These are phyloP conservation scores for Helarctos malayanus DNA, from an alignment of 2,797 vertebrate genomes.

Conservation along the genomic window DNA sequence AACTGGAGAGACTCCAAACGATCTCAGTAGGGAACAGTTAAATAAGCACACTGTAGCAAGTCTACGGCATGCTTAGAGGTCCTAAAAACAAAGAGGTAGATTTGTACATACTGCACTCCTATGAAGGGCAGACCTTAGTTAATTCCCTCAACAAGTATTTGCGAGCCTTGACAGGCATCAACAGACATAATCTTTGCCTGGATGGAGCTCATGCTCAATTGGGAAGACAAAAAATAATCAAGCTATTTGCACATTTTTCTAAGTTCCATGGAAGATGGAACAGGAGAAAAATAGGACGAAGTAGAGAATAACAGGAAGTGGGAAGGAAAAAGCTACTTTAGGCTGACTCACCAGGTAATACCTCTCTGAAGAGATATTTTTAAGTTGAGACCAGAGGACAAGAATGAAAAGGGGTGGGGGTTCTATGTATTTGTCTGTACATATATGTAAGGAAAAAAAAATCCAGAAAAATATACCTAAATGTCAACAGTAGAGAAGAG, in stretches of 20 bases:
- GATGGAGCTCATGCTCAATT: background rate
- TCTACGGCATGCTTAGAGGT: background rate
- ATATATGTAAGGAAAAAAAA: background rate
- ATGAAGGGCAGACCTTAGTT: background rate
- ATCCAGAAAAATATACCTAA: background rate
- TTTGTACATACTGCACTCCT: background rate
- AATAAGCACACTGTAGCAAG: background rate
- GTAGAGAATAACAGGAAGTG: background rate
- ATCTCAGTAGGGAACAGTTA: background rate
- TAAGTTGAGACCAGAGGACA: background rate
- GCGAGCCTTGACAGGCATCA: background rate
- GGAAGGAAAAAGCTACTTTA: background rate
- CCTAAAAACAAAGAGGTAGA: background rate
- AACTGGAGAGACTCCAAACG: background rate
- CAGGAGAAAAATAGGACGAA: background rate
- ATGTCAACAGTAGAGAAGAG: background rate
- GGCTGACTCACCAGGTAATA: background rate
- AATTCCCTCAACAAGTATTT: background rate
- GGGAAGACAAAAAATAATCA: background rate
- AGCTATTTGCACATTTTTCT: background rate
- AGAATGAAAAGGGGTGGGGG: background rate
- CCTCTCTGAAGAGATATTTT: background rate
- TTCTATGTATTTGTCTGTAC: background rate
- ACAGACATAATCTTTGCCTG: background rate
- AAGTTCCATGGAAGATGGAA: background rate